phyloP scores from a whole-genome alignment of 2,113 vertebrate species.

The Triplophysa siluroides region DNA sequence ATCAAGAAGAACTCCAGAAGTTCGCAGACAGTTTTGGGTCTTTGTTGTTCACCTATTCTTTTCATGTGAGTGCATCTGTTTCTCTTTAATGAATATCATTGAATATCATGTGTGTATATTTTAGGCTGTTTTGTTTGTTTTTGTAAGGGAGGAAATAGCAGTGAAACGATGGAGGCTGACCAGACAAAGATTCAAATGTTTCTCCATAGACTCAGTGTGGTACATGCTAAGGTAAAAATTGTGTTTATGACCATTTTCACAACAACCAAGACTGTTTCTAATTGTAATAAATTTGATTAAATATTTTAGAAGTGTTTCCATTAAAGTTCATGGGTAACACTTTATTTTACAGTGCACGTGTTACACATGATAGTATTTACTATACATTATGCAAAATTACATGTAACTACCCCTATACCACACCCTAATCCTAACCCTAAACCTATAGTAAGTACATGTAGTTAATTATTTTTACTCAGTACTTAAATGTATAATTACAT shows the following conservation, averaged over 20 bases:
- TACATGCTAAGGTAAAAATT: constrained; percentile 73
- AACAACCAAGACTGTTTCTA: not conserved
- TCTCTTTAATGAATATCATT: not conserved
- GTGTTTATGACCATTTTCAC: not conserved
- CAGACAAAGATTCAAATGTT: constrained; percentile 61
- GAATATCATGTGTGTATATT: not conserved
- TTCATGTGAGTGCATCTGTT: constrained; percentile 18
- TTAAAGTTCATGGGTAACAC: too few relatives aligned
- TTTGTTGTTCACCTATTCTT: constrained; percentile 44
- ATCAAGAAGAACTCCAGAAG: constrained; percentile 34
- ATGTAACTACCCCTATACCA: too few relatives aligned
- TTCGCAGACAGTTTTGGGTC: constrained; percentile 42
- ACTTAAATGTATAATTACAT: too few relatives aligned
- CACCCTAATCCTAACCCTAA: too few relatives aligned
- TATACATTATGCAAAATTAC: too few relatives aligned
- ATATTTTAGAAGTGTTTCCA: not conserved
- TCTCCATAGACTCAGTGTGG: constrained; percentile 72
- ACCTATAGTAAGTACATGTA: too few relatives aligned
- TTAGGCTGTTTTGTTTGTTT: not conserved
- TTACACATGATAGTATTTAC: too few relatives aligned
- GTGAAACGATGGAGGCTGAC: constrained; percentile 9
- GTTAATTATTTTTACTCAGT: too few relatives aligned
- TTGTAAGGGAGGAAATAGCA: not conserved
- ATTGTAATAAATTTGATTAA: too few relatives aligned
- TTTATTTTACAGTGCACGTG: too few relatives aligned